A percentile compares a stretch with the other conserved stretches of the same genome.
Evolutionary conservation across 2,888 invertebrate species (phyloP).

Genomic region (Scaptomyza polygonia): DNA sequence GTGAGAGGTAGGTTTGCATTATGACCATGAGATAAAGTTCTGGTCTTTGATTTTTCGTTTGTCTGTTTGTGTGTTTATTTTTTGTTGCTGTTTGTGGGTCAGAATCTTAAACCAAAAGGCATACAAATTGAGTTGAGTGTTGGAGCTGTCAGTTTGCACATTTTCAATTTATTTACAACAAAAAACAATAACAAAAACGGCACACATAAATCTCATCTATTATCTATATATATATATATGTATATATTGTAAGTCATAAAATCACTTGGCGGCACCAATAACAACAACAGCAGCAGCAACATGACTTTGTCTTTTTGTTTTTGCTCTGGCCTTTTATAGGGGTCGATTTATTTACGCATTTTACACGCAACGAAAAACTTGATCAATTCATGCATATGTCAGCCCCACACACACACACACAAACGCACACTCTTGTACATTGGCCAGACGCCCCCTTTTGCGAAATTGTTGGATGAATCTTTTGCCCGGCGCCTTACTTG

Average conservation of each 20-base stretch:
- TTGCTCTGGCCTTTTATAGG: constrained; percentile 29
- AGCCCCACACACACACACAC: constrained; percentile 28
- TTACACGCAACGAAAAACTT: constrained; percentile 59
- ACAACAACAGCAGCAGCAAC: constrained; percentile 8
- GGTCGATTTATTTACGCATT: constrained; percentile 60
- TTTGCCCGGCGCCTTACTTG: constrained; percentile 16
- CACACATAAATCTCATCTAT: too few species aligned
- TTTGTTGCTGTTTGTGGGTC: constrained; percentile 28
- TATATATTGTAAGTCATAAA: constrained; percentile 61
- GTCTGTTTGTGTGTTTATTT: too few species aligned
- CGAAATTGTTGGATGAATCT: constrained; percentile 25
- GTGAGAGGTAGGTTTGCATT: not conserved
- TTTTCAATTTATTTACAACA: constrained; percentile 63
- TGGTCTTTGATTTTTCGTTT: constrained; percentile 15
- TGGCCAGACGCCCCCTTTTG: constrained; percentile 31
- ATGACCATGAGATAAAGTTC: constrained; percentile 43
- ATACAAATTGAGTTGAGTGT: constrained; percentile 68
- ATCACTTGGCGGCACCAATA: constrained; percentile 41
- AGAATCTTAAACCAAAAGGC: constrained; percentile 53
- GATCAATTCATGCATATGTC: constrained; percentile 55
- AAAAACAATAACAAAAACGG: not conserved
- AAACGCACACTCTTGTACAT: constrained; percentile 1
- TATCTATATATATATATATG: too few species aligned
- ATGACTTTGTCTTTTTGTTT: constrained; percentile 41
- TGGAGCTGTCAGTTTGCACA: constrained; percentile 56